phyloP scores from a whole-genome alignment of 2,888 invertebrate genomes.

The Agrotis puta region DNA sequence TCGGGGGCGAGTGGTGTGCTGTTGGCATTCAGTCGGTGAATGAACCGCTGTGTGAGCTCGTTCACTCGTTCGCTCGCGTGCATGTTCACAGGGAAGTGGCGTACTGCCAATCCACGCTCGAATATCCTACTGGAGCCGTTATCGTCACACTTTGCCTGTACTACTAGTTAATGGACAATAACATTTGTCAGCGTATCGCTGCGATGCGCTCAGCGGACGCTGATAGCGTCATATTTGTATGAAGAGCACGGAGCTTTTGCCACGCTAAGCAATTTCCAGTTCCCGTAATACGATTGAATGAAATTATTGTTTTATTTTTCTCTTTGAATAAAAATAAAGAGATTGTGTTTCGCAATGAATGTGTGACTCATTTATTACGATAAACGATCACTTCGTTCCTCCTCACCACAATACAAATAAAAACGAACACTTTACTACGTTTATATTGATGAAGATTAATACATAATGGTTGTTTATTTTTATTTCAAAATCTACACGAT shows the following conservation, averaged over 20 bases:
- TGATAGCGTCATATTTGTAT: constrained; percentile 55
- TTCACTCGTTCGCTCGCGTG: constrained; percentile 51
- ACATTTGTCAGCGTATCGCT: constrained; percentile 65
- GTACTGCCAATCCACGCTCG: constrained; percentile 78
- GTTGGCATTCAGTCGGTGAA: constrained; percentile 69
- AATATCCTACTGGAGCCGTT: constrained; percentile 74
- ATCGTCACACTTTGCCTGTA: constrained; percentile 73
- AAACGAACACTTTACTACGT: constrained; percentile 21
- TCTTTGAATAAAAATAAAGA: constrained; percentile 7
- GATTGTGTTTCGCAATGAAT: constrained; percentile 4
- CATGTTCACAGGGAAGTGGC: constrained; percentile 77
- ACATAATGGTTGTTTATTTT: constrained; percentile 43
- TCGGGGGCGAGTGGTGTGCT: constrained; percentile 56
- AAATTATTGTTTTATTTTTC: constrained; percentile 9
- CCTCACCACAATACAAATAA: constrained; percentile 31
- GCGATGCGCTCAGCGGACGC: constrained; percentile 35
- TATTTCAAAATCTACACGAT: constrained; percentile 42
- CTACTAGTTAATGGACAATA: constrained; percentile 73
- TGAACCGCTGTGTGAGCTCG: constrained; percentile 71
- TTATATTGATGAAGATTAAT: constrained; percentile 45
- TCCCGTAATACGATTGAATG: constrained; percentile 15
- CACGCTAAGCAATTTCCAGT: constrained; percentile 16
- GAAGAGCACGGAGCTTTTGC: constrained; percentile 22
- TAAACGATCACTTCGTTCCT: constrained; percentile 19
- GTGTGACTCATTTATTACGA: constrained; percentile 17